Evolutionary conservation across 2,888 invertebrate species (phyloP).

Genomic region (Byasa hedistus): DNA sequence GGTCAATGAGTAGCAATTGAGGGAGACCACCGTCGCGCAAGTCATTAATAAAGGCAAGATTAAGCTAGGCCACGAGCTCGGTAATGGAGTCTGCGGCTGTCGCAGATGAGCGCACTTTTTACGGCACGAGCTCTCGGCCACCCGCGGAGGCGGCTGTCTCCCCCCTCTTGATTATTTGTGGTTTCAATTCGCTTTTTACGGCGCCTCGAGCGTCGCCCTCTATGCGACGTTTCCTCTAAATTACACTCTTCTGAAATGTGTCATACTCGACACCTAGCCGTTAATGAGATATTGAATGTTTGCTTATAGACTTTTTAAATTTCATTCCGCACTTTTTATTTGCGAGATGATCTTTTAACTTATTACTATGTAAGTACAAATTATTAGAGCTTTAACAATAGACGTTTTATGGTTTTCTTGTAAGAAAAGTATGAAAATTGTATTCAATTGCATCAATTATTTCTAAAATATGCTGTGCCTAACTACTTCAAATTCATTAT

Average conservation of each 20-base stretch:
- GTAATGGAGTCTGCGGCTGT: constrained; percentile 65
- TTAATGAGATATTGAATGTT: constrained; percentile 26
- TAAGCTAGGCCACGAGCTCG: constrained; percentile 60
- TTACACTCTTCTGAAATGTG: constrained; percentile 51
- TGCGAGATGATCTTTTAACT: too few relatives aligned
- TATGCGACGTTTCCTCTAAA: constrained; percentile 41
- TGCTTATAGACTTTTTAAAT: constrained; percentile 5
- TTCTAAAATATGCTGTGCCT: too few relatives aligned
- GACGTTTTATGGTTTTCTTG: too few relatives aligned
- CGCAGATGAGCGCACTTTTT: constrained; percentile 75
- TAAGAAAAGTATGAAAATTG: too few relatives aligned
- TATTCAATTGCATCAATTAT: too few relatives aligned
- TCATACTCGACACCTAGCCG: constrained; percentile 45
- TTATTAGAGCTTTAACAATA: too few relatives aligned
- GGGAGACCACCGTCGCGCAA: constrained; percentile 56
- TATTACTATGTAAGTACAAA: too few relatives aligned
- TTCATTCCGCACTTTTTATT: constrained; percentile 5
- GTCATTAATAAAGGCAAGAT: constrained; percentile 72
- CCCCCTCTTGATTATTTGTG: constrained; percentile 72
- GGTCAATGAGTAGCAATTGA: constrained; percentile 39
- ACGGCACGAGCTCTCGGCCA: constrained; percentile 75
- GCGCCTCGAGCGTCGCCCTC: constrained; percentile 23
- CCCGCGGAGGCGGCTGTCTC: constrained; percentile 68
- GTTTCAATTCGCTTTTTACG: constrained; percentile 79
- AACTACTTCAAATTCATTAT: too few relatives aligned